phyloP scores from a whole-genome alignment of 2,888 invertebrate species.

The Leuctra nigra region DNA sequence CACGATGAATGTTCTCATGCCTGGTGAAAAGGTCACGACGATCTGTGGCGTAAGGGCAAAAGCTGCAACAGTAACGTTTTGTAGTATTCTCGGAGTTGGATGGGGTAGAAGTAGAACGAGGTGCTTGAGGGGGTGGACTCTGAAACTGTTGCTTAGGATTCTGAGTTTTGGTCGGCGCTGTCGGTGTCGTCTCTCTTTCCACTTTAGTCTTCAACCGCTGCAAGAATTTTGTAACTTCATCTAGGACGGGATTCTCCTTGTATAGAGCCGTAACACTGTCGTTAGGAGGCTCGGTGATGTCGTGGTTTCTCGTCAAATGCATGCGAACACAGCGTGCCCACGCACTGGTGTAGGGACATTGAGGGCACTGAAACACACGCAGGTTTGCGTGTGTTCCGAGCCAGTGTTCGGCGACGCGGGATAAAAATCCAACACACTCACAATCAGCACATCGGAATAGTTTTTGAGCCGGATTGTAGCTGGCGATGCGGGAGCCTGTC shows the following conservation, averaged over 20 bases:
- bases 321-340: slow-evolving; percentile 69
- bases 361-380: slow-evolving; percentile 55
- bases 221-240: slow-evolving; percentile 64
- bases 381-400: slow-evolving; percentile 64
- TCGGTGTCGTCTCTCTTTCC: slow-evolving; percentile 34
- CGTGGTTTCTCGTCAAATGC: slow-evolving; percentile 67
- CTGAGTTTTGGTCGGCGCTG: not conserved
- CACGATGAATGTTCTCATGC: slow-evolving; percentile 89
- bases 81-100: slow-evolving; percentile 15
- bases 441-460: slow-evolving; percentile 69
- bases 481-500: slow-evolving; percentile 73
- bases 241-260: slow-evolving; percentile 66
- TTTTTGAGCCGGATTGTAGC: slow-evolving; percentile 69
- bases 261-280: slow-evolving; percentile 49
- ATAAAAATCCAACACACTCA: slow-evolving; percentile 67
- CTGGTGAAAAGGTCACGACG: slow-evolving; percentile 83
- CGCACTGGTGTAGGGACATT: slow-evolving; percentile 67
- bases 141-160: not conserved
- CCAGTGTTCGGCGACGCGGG: slow-evolving; percentile 70
- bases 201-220: slow-evolving; percentile 60
- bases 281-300: slow-evolving; percentile 54
- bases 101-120: not conserved
- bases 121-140: not conserved
- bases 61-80: slow-evolving; percentile 70
- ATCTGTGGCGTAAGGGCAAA: slow-evolving; percentile 88